A percentile compares a stretch with the other conserved stretches of the same genome.
Evolutionary conservation across 2,797 vertebrate genomes (phyloP).

Genomic region (Aplochiton taeniatus): DNA sequence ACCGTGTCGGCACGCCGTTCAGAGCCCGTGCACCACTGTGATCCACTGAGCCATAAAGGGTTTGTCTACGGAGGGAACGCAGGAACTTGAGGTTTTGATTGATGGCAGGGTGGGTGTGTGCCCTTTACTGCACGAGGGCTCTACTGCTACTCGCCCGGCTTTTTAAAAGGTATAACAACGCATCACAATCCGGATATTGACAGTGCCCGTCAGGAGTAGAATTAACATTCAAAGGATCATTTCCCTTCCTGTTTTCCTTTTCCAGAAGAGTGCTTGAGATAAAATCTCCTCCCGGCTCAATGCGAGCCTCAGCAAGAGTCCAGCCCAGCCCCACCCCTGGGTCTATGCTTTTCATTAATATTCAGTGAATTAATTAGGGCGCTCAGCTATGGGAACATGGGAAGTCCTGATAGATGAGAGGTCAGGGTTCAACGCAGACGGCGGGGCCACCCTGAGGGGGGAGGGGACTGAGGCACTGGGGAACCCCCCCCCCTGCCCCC

Average conservation of each 20-base stretch:
- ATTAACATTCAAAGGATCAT: conserved; percentile 8
- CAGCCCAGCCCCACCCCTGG: conserved; percentile 61
- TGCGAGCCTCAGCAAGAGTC: conserved; percentile 35
- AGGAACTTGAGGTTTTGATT: too few relatives aligned
- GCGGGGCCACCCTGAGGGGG: conserved; percentile 36
- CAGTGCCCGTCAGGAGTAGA: too few relatives aligned
- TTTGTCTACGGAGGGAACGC: too few relatives aligned
- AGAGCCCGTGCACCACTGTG: too few relatives aligned
- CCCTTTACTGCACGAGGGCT: too few relatives aligned
- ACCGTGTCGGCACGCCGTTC: too few relatives aligned
- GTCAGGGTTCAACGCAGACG: conserved; percentile 58
- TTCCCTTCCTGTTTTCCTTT: conserved; percentile 49
- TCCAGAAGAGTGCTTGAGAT: too few relatives aligned
- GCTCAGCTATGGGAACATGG: conserved; percentile 67
- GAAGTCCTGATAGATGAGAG: conserved; percentile 66
- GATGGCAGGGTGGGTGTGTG: too few relatives aligned
- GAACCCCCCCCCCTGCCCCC: conserved; percentile 33
- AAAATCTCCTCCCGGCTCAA: neutral
- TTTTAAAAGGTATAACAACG: too few relatives aligned
- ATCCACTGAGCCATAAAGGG: too few relatives aligned
- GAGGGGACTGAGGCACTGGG: conserved; percentile 42
- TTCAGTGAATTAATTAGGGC: conserved; percentile 77
- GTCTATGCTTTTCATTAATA: conserved; percentile 73
- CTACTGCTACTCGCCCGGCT: too few relatives aligned
- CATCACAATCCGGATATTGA: too few relatives aligned